Evolutionary conservation across 2,888 invertebrate species (phyloP).

Genomic region (Drosophila melanosoma): DNA sequence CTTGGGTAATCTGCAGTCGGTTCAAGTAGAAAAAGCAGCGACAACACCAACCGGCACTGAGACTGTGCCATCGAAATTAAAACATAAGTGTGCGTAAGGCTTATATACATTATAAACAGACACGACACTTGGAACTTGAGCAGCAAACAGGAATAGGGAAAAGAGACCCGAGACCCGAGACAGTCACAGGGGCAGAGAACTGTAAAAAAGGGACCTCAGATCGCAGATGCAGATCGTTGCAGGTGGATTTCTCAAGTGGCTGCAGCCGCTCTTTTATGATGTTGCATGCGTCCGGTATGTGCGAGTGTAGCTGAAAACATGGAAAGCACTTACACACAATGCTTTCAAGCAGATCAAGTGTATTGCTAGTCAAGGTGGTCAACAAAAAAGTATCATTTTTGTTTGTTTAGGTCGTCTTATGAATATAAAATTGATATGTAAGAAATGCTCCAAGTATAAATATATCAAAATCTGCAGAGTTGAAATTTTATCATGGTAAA

Average conservation of each 20-base stretch:
- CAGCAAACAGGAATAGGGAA: background rate
- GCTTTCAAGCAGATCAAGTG: constrained; percentile 58
- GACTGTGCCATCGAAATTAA: constrained; percentile 70
- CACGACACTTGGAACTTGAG: constrained; percentile 32
- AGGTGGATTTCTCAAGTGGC: constrained; percentile 81
- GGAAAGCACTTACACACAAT: constrained; percentile 15
- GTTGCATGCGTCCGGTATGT: constrained; percentile 14
- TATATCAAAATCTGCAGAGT: background rate
- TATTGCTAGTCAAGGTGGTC: background rate
- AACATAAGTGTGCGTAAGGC: constrained; percentile 53
- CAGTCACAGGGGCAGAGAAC: background rate
- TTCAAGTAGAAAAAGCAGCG: constrained; percentile 72
- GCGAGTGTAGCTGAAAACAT: constrained; percentile 9
- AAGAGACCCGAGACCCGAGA: background rate
- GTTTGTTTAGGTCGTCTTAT: background rate
- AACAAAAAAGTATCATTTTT: background rate
- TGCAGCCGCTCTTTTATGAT: constrained; percentile 68
- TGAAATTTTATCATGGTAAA: background rate
- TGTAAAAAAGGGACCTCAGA: constrained; percentile 29
- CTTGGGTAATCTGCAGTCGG: constrained; percentile 77
- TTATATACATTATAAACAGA: constrained; percentile 25
- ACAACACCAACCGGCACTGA: constrained; percentile 50
- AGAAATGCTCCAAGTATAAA: background rate
- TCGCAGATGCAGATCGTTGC: constrained; percentile 69
- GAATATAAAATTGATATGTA: background rate